Evolutionary conservation across 92 coral and sea anemone species (phyloP), one percentile per base, ranked within the genome.

Genomic region (Muricea muricata): DNA sequence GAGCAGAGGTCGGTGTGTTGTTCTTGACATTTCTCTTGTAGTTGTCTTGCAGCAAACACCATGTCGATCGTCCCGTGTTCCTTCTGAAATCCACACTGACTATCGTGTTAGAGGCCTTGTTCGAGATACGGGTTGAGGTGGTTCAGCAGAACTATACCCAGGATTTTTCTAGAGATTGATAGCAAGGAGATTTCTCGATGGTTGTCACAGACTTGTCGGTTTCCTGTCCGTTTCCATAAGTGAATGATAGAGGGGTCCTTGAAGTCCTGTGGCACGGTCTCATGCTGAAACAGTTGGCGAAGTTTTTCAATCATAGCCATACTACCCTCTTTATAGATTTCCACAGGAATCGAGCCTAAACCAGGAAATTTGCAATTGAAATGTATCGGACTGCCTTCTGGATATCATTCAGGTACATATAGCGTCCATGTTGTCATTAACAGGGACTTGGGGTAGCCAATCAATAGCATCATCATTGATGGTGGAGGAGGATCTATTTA

Each of bases 31-130:
- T 70, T 70, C 60, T 70, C 54, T 54, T 82, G 86, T 4, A 82
- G 86, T 67, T 82, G 86, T 33, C 39, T 60, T 6, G 57, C 66
- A 46, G 78, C 57, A 74, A 66, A 80, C 46, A 65, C 34, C 85
- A 80, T 80, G 63, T 80, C 85, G 3, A 65, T 45, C 2, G 87
- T 84, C 20, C 87, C 41, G 12, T 82, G 35, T 39, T 37, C 54
- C 5, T 32, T 9, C 29, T 60, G 47, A 30, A 80, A 65, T n/a
- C 75, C 58, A 8, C 75, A 84, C 71, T 81, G 85, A 39, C 61
- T 63, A 23, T 84, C 87, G 0, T 81, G 10, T 69, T 72, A 68
- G 82, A 28, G 41, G 17, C 46, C 58, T 6, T 75, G 50, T 20
- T 54, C 88, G 46, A 84, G 55, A 52, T 32, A 4, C 2, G 82